Percentiles rank a stretch among this genome's conserved stretches.
Conservation (phyloP, 2,797 vertebrate genomes). For the Petrocephalus schoutedeni region DNA sequence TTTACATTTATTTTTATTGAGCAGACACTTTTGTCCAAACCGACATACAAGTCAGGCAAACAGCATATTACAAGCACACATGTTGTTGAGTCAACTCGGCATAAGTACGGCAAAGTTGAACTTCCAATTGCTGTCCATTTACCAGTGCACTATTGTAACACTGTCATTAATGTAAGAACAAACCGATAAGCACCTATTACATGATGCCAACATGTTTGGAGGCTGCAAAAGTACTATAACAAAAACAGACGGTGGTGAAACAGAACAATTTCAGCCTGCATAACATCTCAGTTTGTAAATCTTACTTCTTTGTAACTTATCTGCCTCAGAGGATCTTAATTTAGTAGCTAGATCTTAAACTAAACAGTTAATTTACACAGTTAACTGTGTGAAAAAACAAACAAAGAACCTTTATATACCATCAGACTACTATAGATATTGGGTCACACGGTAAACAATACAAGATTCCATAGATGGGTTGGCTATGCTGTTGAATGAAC, state of each 20-base stretch:
- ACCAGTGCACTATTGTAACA: not conserved
- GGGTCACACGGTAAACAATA: not conserved
- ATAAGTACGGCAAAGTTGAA: not conserved
- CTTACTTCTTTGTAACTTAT: not conserved
- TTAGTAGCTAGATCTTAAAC: not conserved
- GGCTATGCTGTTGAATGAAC: not conserved
- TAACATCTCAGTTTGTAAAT: not conserved
- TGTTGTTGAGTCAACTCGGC: not conserved
- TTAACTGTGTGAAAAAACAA: not conserved
- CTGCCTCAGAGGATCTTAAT: not conserved
- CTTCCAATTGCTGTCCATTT: not conserved
- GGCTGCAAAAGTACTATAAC: not conserved
- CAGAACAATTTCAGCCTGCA: not conserved
- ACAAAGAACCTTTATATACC: not conserved
- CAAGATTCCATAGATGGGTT: not conserved
- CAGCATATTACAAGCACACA: not conserved
- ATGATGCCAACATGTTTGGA: not conserved
- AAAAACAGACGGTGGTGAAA: not conserved
- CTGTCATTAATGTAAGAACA: not conserved
- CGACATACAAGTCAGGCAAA: not conserved
- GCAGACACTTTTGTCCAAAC: not conserved
- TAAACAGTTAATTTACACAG: not conserved
- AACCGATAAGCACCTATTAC: not conserved
- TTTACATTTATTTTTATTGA: not conserved
- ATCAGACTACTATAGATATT: not conserved